Evolutionary conservation across 2,113 vertebrate genomes (phyloP).

Genomic region (Podocnemis expansa): DNA sequence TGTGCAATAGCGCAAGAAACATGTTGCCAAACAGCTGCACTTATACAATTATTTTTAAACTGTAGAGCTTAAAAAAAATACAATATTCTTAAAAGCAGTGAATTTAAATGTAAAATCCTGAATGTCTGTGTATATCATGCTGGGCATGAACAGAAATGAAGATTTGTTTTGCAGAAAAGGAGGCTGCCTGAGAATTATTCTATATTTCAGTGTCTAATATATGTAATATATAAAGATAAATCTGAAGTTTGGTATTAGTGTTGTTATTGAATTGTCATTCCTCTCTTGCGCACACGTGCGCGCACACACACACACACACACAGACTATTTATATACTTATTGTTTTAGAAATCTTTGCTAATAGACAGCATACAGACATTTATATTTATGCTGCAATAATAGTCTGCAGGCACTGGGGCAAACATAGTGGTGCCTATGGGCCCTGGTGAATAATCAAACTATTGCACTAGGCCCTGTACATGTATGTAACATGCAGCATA

Average conservation of each 20-base stretch:
- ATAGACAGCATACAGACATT: not conserved
- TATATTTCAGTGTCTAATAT: not conserved
- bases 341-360: not conserved
- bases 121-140: not conserved
- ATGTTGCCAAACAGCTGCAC: not conserved
- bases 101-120: not conserved
- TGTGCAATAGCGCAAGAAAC: fast-evolving
- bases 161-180: not conserved
- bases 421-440: not conserved
- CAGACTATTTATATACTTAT: not conserved
- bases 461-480: not conserved
- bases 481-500: not conserved
- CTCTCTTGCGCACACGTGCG: not conserved
- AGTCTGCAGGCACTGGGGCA: not conserved
- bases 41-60: not conserved
- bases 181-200: not conserved
- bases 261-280: not conserved
- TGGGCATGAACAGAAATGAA: not conserved
- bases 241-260: not conserved
- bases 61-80: not conserved
- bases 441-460: not conserved
- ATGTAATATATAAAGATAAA: not conserved
- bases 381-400: not conserved
- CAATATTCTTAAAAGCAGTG: not conserved
- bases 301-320: not conserved